A percentile compares a stretch with the other conserved stretches of the same genome.
phyloP scores from a whole-genome alignment of 2,888 invertebrate genomes.

The Ypsolopha sequella region DNA sequence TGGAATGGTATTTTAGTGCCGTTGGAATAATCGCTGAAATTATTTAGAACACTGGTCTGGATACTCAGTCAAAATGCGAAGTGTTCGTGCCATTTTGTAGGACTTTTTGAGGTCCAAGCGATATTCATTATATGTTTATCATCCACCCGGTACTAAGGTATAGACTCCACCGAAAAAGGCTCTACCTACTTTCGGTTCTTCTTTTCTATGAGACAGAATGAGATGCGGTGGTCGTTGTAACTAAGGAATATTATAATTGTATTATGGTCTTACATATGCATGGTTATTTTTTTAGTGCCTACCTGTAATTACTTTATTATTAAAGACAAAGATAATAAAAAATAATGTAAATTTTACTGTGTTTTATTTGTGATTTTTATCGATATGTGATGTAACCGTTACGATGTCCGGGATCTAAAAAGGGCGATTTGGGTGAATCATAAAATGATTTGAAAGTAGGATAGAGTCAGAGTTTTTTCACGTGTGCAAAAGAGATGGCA shows the following conservation, averaged over 20 bases:
- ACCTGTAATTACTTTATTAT: slow-evolving; percentile 71
- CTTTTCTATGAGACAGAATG: slow-evolving; percentile 16
- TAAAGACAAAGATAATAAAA: slow-evolving; percentile 71
- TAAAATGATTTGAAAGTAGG: too few relatives aligned
- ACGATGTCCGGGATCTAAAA: too few relatives aligned
- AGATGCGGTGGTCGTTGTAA: slow-evolving; percentile 51
- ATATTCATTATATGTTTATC: neutral
- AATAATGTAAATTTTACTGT: slow-evolving; percentile 53
- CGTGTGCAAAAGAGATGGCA: too few relatives aligned
- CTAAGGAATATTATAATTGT: slow-evolving; percentile 62
- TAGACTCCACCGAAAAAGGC: slow-evolving; percentile 12
- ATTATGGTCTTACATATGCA: slow-evolving; percentile 68
- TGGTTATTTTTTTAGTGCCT: slow-evolving; percentile 71
- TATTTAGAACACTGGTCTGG: slow-evolving; percentile 4
- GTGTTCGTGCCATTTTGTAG: slow-evolving; percentile 10
- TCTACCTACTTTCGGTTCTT: slow-evolving; percentile 4
- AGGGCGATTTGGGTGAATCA: too few relatives aligned
- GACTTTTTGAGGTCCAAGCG: neutral
- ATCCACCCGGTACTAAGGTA: slow-evolving; percentile 16
- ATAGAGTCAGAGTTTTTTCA: too few relatives aligned
- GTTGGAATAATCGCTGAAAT: slow-evolving; percentile 2
- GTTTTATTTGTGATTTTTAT: slow-evolving; percentile 21
- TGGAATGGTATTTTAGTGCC: neutral
- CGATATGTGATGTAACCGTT: neutral
- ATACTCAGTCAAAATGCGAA: slow-evolving; percentile 19